phyloP scores from a whole-genome alignment of 2,888 invertebrate genomes.

The Catocala fraxini region DNA sequence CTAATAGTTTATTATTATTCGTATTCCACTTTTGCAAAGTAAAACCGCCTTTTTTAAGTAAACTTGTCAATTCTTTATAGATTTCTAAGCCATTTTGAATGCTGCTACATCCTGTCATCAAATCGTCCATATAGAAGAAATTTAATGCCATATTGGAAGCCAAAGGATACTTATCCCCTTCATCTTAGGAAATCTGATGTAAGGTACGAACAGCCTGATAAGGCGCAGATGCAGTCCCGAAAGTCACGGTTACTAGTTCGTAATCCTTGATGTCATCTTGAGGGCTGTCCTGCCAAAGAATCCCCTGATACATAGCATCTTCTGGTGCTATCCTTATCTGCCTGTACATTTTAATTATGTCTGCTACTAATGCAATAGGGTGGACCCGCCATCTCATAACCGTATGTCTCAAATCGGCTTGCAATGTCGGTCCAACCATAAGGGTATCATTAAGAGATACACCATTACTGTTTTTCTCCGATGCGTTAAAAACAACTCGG shows the following conservation, averaged over 20 bases:
- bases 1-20: too few relatives aligned
- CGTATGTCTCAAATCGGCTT: conserved; percentile 17
- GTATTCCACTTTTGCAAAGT: conserved; percentile 21
- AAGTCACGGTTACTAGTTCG: conserved; percentile 11
- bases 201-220: conserved; percentile 14
- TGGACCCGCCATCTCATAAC: conserved; percentile 16
- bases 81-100: conserved; percentile 10
- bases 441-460: not conserved
- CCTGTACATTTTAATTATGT: conserved; percentile 31
- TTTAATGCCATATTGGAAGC: not conserved
- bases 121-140: conserved; percentile 23
- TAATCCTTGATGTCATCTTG: not conserved
- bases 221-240: conserved; percentile 24
- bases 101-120: conserved; percentile 9
- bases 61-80: conserved; percentile 9
- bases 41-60: conserved; percentile 17
- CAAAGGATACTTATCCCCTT: conserved; percentile 12
- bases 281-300: conserved; percentile 10
- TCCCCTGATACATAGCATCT: conserved; percentile 19
- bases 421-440: conserved; percentile 21
- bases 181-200: conserved; percentile 17
- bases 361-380: conserved; percentile 1
- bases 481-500: conserved; percentile 23
- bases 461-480: conserved; percentile 9
- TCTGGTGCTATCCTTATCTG: conserved; percentile 16